Percentiles rank a stretch among this genome's conserved stretches.
Evolutionary conservation across 2,797 vertebrate species (phyloP).

Genomic region (Chaenodraco wilsoni): DNA sequence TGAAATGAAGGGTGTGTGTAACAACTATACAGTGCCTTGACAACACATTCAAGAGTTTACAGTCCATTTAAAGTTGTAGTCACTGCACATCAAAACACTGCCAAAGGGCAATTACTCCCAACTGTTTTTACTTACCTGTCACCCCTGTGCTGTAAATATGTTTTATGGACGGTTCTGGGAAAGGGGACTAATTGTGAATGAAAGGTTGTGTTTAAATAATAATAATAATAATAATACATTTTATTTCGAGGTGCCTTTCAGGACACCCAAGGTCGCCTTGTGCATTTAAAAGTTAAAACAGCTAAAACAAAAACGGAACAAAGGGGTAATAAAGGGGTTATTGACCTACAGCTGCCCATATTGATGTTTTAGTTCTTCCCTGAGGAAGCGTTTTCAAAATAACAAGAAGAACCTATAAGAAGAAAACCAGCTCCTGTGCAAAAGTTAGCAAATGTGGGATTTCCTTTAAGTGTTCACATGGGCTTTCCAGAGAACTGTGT

Average conservation of each 20-base stretch:
- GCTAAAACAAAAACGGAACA: too few species aligned
- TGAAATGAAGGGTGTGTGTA: constrained; percentile 41
- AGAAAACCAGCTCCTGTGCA: constrained; percentile 32
- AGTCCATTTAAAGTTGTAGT: constrained; percentile 31
- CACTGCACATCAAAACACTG: constrained; percentile 41
- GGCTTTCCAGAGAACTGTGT: constrained; percentile 15
- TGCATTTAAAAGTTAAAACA: too few species aligned
- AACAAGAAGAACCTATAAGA: constrained; percentile 1
- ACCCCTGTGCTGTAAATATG: constrained; percentile 52
- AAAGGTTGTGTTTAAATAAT: constrained; percentile 45
- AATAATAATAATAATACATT: too few species aligned
- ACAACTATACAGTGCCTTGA: constrained; percentile 23
- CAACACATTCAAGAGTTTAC: constrained; percentile 38
- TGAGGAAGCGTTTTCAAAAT: constrained; percentile 25
- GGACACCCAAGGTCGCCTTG: too few species aligned
- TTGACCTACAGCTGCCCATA: constrained; percentile 40
- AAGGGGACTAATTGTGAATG: constrained; percentile 57
- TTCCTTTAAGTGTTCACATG: not conserved
- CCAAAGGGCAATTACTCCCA: constrained; percentile 20
- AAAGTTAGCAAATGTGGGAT: constrained; percentile 17
- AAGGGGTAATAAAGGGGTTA: constrained; percentile 21
- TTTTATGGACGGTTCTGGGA: constrained; percentile 67
- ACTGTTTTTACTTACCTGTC: constrained; percentile 55
- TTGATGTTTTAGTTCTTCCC: constrained; percentile 36
- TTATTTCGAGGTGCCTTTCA: too few species aligned